Evolutionary conservation across 2,797 vertebrate species (phyloP), one percentile per base, ranked within the genome.

Genomic region (Oreonectes daqikongensis): DNA sequence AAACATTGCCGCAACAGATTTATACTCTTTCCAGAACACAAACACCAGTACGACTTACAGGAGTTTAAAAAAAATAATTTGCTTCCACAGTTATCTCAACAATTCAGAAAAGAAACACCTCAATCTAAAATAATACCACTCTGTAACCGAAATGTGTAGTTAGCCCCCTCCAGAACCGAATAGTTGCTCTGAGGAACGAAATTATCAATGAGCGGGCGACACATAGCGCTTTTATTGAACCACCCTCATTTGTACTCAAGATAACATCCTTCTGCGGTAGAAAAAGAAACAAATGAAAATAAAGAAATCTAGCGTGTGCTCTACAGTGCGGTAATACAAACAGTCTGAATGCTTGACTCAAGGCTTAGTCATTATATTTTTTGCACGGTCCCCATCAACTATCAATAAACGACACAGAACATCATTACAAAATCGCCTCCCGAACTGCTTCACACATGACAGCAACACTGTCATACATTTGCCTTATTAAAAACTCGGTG

Each of bases 191-290:
- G 48, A 67, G 53, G 46, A 75, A 64, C 50, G 59, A 48, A 81
- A 73, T 73, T 61, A 81, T 76, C 60, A 38, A 69, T 72, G 46
- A 66, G 55, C 53, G 50, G 38, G 52, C 32, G 73, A 67, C 59
- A 73, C 50, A 66, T 69, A 73, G 75, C 24, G 44, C 59, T 77
- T 75, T 73, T 79, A 79, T 69, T 79, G 72, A 83, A 66, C 72
- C 44, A 3, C 50, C 32, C 60, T 73, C 59, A 73, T 79, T 73
- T 83, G 72, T 77, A 61, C 65, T 57, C 44, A 63, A 75, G 18
- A 50, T 77, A 73, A 70, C 59, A 75, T 38, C 38, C 64, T 69
- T 46, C 69, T 44, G 60, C 46, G 30, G 11, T 53, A 40, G 44
- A 67, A 65, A 72, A 50, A 57, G 71, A 38, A 73, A 35, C 55